A percentile compares a stretch with the other conserved stretches of the same genome.
Conservation (phyloP, 2,797 vertebrate genomes). For the Macrochelys suwanniensis region DNA sequence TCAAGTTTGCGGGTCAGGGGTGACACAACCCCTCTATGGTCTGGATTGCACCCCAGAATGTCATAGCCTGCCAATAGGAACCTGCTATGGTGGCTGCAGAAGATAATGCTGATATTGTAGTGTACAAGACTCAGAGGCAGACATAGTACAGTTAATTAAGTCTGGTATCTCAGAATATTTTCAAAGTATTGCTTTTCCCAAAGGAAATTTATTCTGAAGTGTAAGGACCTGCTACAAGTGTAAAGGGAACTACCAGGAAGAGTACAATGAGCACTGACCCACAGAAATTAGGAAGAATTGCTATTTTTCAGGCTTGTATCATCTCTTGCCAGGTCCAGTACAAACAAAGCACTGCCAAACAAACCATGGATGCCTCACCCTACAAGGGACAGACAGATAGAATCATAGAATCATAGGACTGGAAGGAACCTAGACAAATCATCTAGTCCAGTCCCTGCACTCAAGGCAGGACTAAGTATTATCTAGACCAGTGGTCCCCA, state of each 20-base stretch:
- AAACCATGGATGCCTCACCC: neutral
- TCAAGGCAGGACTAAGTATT: no score
- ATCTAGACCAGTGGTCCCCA: no score
- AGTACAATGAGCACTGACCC: neutral
- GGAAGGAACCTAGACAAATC: no score
- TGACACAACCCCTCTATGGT: no score
- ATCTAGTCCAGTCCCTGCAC: no score
- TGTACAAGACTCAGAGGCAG: neutral
- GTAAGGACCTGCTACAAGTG: neutral
- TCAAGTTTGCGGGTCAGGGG: no score
- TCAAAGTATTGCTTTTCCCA: neutral
- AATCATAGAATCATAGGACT: no score
- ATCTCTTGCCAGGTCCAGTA: neutral
- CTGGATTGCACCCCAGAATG: neutral
- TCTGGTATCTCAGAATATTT: neutral
- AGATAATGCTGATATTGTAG: accelerated
- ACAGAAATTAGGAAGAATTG: neutral
- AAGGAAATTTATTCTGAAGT: neutral
- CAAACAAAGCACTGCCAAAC: neutral
- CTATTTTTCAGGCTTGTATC: neutral
- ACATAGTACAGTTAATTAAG: neutral
- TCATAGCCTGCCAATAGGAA: neutral
- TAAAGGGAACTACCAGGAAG: neutral
- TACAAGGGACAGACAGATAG: neutral
- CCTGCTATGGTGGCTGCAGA: neutral